Base-by-base conservation (phyloP, 2,888 invertebrate species). In the Incurvaria masculella region DNA sequence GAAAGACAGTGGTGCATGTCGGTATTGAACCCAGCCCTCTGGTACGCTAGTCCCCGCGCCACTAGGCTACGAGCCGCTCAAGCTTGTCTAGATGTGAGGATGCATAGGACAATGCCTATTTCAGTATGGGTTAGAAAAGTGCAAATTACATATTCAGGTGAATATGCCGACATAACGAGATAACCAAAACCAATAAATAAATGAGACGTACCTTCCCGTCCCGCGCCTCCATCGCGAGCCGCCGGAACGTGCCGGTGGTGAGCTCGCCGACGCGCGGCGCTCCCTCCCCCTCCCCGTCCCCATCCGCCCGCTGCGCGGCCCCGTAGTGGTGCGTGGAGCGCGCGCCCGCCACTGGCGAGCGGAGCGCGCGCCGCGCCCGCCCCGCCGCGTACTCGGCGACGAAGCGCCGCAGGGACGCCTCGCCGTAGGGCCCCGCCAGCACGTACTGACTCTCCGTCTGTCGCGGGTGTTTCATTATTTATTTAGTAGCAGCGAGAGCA, bases 401-500 rank as follows among this genome's bases (percentile, higher is more conserved):
- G 56, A 84, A 84, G 46, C 80, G 71, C 50, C 80, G 60, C 2
- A 84, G 49, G 27, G 76, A 74, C 53, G 65, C 66, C 48, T 78
- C 78, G 49, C 70, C 80, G 55, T 81, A 71, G 8, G 75, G 69
- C 43, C 72, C 75, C 40, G 80, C 64, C 60, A 87, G 73, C 11
- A 88, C 67, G 60, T 84, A 87, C 62, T 87, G 88, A 58, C 69
- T 73, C 61, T 91, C 91, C 62, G 82, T 81, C 88, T 89, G 65
- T 39, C n/a, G n/a, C n/a, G n/a, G n/a, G n/a, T n/a, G n/a, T n/a
- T n/a, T n/a, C n/a, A n/a, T n/a, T n/a, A n/a, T n/a, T n/a, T n/a
- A n/a, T n/a, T n/a, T n/a, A n/a, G n/a, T n/a, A n/a, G n/a, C n/a
- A n/a, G n/a, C n/a, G n/a, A n/a, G n/a, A n/a, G n/a, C n/a, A n/a